Conservation (phyloP, 2,113 vertebrate genomes). For the Lophotis ruficrista region DNA sequence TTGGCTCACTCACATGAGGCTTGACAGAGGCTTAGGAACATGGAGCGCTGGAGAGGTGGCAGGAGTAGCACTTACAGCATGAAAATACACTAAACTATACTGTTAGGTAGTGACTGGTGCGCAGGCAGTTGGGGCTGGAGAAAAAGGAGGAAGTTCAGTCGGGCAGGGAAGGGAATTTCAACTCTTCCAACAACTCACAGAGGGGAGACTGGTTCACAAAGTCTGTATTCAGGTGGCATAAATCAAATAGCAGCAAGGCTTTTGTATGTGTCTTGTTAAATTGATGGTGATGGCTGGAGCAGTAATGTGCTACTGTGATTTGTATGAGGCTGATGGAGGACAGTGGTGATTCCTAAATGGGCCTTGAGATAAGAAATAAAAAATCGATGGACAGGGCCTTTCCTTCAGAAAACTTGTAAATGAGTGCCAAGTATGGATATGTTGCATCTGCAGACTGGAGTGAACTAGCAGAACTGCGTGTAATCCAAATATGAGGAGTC, state of each 20-base stretch:
- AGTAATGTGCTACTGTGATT: neutral
- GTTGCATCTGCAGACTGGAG: neutral
- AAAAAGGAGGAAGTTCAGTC: neutral
- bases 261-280: neutral
- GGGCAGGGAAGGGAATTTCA: neutral
- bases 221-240: neutral
- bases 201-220: neutral
- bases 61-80: neutral
- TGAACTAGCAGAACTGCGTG: neutral
- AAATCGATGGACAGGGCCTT: neutral
- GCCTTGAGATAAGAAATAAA: neutral
- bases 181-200: neutral
- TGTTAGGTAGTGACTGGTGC: neutral
- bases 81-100: neutral
- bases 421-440: neutral
- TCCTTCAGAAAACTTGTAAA: neutral
- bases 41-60: neutral
- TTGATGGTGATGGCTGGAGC: neutral
- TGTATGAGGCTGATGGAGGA: neutral
- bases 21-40: neutral
- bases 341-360: neutral
- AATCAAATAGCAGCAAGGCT: neutral
- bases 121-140: neutral
- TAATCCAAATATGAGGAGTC: neutral
- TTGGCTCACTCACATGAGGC: neutral